phyloP scores from a whole-genome alignment of 2,888 invertebrate species.

The Cistogaster globosa region DNA sequence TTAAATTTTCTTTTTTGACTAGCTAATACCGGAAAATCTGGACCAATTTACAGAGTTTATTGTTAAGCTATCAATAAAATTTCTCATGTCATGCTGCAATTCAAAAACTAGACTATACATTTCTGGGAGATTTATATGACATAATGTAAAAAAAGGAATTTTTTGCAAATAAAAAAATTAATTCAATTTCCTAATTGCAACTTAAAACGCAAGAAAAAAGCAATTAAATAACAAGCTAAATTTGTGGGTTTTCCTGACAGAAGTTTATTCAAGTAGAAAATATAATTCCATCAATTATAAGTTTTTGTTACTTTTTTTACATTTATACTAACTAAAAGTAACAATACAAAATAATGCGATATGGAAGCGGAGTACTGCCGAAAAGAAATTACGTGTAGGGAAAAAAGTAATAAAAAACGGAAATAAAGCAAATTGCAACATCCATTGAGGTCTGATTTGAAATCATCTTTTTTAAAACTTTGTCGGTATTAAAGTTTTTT shows the following conservation, averaged over 20 bases:
- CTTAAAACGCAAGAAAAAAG: not conserved
- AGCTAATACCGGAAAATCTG: no score
- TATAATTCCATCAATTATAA: slow-evolving; percentile 69
- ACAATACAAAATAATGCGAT: slow-evolving; percentile 40
- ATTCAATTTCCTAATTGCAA: no score
- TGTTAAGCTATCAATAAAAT: no score
- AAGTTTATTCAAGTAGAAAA: not conserved
- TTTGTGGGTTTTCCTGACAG: not conserved
- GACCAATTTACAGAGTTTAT: no score
- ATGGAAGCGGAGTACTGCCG: not conserved
- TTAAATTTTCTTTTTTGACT: no score
- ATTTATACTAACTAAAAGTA: slow-evolving; percentile 7
- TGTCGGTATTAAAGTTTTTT: slow-evolving; percentile 54
- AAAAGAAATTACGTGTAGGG: slow-evolving; percentile 9
- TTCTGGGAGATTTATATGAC: no score
- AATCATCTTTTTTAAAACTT: slow-evolving; percentile 45
- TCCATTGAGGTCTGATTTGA: slow-evolving; percentile 60
- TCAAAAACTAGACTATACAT: no score
- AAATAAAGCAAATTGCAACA: slow-evolving; percentile 62
- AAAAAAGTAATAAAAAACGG: slow-evolving; percentile 46
- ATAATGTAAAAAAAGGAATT: no score
- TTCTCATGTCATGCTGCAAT: no score
- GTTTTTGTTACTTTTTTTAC: slow-evolving; percentile 43
- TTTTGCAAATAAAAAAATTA: no score
- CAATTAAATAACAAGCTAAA: not conserved